Evolutionary conservation across 2,113 vertebrate genomes (phyloP), one percentile per base, ranked within the genome.

Genomic region (Theropithecus gelada): DNA sequence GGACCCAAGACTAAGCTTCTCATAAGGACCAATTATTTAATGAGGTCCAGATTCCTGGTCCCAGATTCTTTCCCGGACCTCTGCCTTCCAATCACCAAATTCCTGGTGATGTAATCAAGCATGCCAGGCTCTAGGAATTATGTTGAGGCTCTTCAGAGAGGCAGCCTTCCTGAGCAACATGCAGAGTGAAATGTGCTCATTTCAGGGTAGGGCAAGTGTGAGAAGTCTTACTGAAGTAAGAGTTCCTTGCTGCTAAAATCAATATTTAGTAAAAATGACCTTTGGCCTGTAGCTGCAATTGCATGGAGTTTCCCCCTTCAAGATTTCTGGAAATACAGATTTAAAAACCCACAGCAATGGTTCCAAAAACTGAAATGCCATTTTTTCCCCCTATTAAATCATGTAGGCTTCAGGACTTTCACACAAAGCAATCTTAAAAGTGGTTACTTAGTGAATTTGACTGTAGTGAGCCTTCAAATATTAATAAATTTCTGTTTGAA

Each of bases 381-480:
- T 66, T 80, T 92, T 70, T 92, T 70, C 25, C 16, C 16, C 13
- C 20, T 91, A 32, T 78, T 12, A 3, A 96, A n/a, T 64, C 32
- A 87, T 40, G 52, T 9, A 83, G 35, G 32, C 35, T 94, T 61
- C 8, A 79, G 30, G 68, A 87, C 45, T 87, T 93, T 43, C 5
- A 57, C 8, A 59, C 38, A 84, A 35, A 86, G 70, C 59, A 64
- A 84, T 13, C 52, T 70, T 50, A 70, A 27, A 96, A 91, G 81
- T 64, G 18, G 7, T 87, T 78, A 18, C 48, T 78, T 91, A 30
- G 52, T 84, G 20, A 45, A 82, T 57, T 59, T 93, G 52, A 76
- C 81, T 81, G 76, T 32, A 6, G 4, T 57, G n/a, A 96, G 22
- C 57, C n/a, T 88, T 98, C 66, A 93, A 85, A 88, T 78, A 43